Evolutionary conservation across 2,113 vertebrate species (phyloP).

Genomic region (Sorex fumeus): DNA sequence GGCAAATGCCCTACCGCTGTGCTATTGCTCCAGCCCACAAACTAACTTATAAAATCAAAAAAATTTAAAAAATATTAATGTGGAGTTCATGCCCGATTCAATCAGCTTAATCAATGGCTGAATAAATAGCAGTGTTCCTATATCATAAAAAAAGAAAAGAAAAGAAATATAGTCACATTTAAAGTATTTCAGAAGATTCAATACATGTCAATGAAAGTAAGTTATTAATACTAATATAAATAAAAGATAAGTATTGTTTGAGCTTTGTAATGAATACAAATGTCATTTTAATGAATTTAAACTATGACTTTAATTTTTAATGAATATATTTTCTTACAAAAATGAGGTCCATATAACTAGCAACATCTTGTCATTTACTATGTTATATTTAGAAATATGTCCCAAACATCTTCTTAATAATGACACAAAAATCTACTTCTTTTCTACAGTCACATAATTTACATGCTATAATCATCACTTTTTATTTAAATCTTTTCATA

Average conservation of each 20-base stretch:
- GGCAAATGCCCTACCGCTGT: too few species aligned
- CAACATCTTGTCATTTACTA: background rate
- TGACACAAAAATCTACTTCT: background rate
- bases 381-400: background rate
- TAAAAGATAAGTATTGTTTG: background rate
- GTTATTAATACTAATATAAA: background rate
- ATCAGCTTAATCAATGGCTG: too few species aligned
- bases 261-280: constrained; percentile 5
- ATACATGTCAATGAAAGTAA: background rate
- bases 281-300: background rate
- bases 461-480: background rate
- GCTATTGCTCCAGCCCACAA: too few species aligned
- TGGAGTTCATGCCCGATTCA: too few species aligned
- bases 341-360: background rate
- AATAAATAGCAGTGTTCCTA: too few species aligned
- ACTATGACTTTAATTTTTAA: background rate
- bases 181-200: constrained; percentile 49
- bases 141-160: too few species aligned
- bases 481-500: constrained; percentile 40
- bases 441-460: background rate
- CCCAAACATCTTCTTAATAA: background rate
- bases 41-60: too few species aligned
- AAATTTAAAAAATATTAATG: too few species aligned
- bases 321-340: background rate
- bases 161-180: constrained; percentile 2